These are phyloP conservation scores for Pandemis corylana DNA, from an alignment of 2,888 invertebrate species.

Conservation along the genomic window DNA sequence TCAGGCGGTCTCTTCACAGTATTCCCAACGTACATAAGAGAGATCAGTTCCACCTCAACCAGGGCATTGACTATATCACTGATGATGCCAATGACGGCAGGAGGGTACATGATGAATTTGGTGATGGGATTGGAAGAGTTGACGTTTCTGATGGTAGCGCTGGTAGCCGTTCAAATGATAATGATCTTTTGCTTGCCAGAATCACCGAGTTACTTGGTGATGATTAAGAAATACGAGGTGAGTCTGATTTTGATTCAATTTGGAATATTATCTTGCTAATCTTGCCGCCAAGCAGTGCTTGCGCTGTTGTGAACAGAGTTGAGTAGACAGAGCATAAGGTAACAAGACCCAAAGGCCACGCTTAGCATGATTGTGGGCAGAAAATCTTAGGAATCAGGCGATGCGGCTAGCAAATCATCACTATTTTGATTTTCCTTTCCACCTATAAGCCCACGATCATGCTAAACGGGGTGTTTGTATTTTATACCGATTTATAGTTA, in stretches of 20 bases:
- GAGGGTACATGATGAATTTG: slow-evolving; percentile 64
- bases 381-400: too few species aligned
- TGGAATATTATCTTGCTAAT: too few species aligned
- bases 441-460: too few species aligned
- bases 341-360: too few species aligned
- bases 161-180: slow-evolving; percentile 64
- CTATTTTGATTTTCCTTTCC: too few species aligned
- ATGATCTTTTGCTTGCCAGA: slow-evolving; percentile 62
- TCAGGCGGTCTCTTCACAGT: slow-evolving; percentile 67
- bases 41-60: slow-evolving; percentile 55
- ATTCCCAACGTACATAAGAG: slow-evolving; percentile 67
- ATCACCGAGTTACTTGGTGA: slow-evolving; percentile 69
- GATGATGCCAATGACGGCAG: slow-evolving; percentile 61
- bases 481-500: too few species aligned
- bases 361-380: too few species aligned
- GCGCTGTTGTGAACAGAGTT: too few species aligned
- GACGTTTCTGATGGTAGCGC: slow-evolving; percentile 61
- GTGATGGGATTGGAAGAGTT: slow-evolving; percentile 57
- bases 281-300: too few species aligned
- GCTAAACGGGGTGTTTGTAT: too few species aligned
- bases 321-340: too few species aligned
- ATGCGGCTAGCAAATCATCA: too few species aligned
- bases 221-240: slow-evolving; percentile 65
- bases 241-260: slow-evolving; percentile 36
- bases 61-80: slow-evolving; percentile 59